Percentiles rank a stretch among this genome's conserved stretches.
Conservation (phyloP, 1,140 invertebrate species). For the Ceratina calcarata region DNA sequence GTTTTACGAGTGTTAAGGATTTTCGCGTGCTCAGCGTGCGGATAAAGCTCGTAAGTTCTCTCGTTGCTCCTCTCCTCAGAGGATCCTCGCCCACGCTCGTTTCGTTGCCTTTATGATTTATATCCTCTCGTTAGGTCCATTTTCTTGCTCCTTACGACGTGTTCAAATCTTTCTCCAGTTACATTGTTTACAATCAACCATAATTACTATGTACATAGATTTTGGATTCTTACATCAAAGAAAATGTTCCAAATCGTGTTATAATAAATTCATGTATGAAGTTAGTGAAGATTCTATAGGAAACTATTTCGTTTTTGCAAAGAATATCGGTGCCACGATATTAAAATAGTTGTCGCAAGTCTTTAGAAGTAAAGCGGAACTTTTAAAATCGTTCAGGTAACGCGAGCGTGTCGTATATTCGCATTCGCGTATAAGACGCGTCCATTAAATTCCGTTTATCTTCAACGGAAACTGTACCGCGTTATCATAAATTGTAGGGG, state of each 20-base stretch:
- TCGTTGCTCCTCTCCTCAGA: not conserved
- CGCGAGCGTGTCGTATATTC: too few species aligned
- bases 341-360: too few species aligned
- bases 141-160: not conserved
- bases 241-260: too few species aligned
- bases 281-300: too few species aligned
- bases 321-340: too few species aligned
- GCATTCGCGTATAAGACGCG: too few species aligned
- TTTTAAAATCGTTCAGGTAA: too few species aligned
- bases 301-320: too few species aligned
- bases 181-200: too few species aligned
- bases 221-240: not conserved
- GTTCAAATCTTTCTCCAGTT: not conserved
- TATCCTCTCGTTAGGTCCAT: not conserved
- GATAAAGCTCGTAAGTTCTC: conserved; percentile 14
- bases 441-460: too few species aligned
- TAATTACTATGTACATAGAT: not conserved
- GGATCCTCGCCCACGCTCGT: not conserved
- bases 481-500: not conserved
- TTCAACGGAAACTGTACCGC: not conserved
- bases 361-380: too few species aligned
- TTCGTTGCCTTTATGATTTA: conserved; percentile 8
- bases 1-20: conserved; percentile 36
- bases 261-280: too few species aligned
- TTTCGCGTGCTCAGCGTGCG: conserved; percentile 14